phyloP scores from a whole-genome alignment of 2,797 vertebrate genomes.

The Astyanax mexicanus region DNA sequence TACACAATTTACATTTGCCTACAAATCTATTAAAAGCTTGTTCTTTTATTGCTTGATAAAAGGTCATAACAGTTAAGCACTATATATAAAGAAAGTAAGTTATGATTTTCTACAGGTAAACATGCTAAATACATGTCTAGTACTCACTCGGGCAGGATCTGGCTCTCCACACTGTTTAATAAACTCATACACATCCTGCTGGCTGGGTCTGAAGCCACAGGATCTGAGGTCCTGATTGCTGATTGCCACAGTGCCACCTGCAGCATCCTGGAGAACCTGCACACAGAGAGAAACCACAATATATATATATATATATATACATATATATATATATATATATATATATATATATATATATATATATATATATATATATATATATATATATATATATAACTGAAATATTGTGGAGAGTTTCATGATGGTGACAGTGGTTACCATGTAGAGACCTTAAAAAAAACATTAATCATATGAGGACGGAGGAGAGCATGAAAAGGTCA shows the following conservation, averaged over 20 bases:
- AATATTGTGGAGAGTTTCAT: not conserved
- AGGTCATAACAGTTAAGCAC: no score
- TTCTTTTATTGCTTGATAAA: no score
- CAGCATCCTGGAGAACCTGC: constrained; percentile 76
- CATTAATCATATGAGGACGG: not conserved
- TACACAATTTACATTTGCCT: no score
- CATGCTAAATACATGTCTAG: not conserved
- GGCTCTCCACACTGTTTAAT: constrained; percentile 79
- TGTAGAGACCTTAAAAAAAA: not conserved
- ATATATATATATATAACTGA: no score
- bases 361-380: no score
- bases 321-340: no score
- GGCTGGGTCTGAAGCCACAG: constrained; percentile 73
- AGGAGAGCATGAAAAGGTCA: no score
- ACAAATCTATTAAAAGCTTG: no score
- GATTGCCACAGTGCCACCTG: constrained; percentile 71
- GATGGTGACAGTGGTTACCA: not conserved
- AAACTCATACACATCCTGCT: constrained; percentile 82
- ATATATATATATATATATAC: no score
- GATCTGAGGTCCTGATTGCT: constrained; percentile 46
- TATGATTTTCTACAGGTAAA: no score
- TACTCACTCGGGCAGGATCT: constrained; percentile 72
- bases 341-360: no score
- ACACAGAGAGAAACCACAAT: not conserved
- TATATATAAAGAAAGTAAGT: no score